Base-by-base conservation (phyloP, 2,113 vertebrate genomes). In the Caloenas nicobarica region DNA sequence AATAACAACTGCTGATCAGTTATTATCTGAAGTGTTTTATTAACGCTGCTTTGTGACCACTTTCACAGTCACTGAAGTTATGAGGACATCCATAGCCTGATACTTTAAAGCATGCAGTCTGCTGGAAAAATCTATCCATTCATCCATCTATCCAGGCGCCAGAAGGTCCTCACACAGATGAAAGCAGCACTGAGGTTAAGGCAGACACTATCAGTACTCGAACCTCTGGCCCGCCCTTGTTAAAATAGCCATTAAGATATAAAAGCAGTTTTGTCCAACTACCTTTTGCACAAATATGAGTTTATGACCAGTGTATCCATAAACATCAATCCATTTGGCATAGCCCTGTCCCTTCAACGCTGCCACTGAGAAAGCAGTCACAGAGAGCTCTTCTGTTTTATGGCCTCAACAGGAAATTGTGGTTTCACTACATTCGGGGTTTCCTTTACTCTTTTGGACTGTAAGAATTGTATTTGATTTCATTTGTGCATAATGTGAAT, bases 321-420 rank as follows among this genome's bases (percentile, higher is more conserved):
- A 89, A 94, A 88, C 72, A 91, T 60, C 85, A 88, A 91, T 9
- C 23, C 34, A 77, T 83, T 74, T 82, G 85, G 88, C 51, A 10
- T 26, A 81, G 60, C n/a, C 81, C 18, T 83, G 82, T 8, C 31
- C 54, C 62, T 94, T 88, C 85, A 66, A 29, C 7, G 40, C 29
- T 91, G 90, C 64, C 86, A 90, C 62, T 71, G 88, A 94, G 74
- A 95, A 88, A 80, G 79, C 46, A 94, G 83, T 60, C 81, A 91
- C 73, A 94, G 85, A 86, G 38, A 88, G 34, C 88, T 84, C 82
- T 76, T 91, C 79, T 83, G 48, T n/a, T 86, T 91, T 81, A 93
- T 19, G 33, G 72, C 48, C 92, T 95, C 86, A 91, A 81, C 50
- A 95, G 88, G 90, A 93, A 95, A 93, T n/a, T 68, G 88, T 95